Evolutionary conservation across 1,140 invertebrate species (phyloP), one percentile per base, ranked within the genome.

Genomic region (Pararge aegeria): DNA sequence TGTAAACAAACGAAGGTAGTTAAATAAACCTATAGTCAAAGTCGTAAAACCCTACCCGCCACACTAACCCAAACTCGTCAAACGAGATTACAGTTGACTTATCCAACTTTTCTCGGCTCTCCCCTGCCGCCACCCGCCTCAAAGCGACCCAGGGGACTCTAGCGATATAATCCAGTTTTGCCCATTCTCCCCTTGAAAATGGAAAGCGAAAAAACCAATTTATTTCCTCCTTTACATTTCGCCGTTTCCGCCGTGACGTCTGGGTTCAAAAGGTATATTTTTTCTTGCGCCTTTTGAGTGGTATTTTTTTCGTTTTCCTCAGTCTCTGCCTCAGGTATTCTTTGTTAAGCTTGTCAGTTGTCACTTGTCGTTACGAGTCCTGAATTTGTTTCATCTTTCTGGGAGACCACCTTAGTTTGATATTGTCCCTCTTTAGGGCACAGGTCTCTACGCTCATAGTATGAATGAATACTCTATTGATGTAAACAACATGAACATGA

Each of bases 151-250:
- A 42, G 21, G 69, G 70, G 73, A 70, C 60, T 16, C 62, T 37
- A 56, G 67, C 74, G 74, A 74, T 72, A 77, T 84, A 85, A 82
- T 85, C 80, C 82, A 80, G 68, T 85, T 83, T 81, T 56, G 49
- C 68, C 67, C 73, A 68, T 75, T 77, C 72, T 76, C 69, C 74
- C 70, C 64, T 46, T 60, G 51, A 65, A 61, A 76, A 80, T 70
- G 61, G 61, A 66, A 70, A 64, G 59, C 64, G 16, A 71, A 70
- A 75, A 74, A 71, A 74, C 57, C 64, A 73, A 78, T 68, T 80
- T 78, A 69, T 76, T 73, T 69, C 62, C 50, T 61, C 57, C 53
- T 68, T 68, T 67, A 44, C 50, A 64, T 64, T 50, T 55, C 44
- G 7, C 20, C 37, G n/a, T 48, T 59, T 60, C 29, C 51, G 19